Evolutionary conservation across 2,888 invertebrate species (phyloP), one percentile per base, ranked within the genome.

Genomic region (Meganola albula): DNA sequence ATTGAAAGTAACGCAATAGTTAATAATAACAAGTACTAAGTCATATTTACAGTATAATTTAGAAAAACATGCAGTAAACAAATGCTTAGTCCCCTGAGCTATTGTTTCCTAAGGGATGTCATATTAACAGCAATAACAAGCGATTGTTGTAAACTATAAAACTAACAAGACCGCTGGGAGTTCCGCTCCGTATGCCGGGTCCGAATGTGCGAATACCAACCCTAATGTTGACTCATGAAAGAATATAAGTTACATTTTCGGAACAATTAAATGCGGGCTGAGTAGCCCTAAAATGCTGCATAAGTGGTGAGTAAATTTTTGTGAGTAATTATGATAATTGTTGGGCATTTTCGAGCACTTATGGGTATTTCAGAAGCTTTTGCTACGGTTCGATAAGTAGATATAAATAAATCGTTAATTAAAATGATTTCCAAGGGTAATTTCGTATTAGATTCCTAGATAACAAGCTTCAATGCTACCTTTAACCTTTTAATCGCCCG

Each of bases 81-180:
- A 24, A 20, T 31, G 14, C 26, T n/a, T 12, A 18, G 20, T 5
- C 28, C 40, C 29, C 33, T 1, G 8, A 32, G 34, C 31, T 10
- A 12, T 9, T 6, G 7, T 12, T 16, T 51, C 70, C 46, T 53
- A 3, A 20, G 66, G 63, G 74, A 65, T 34, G 30, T 34, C 44
- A 44, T 49, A 67, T 73, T 67, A 73, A 50, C 57, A 63, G 72
- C 70, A 72, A 74, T 68, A 74, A 74, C 67, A 69, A 27, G 27
- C 49, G 51, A 49, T 60, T 58, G 58, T 65, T 56, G 40, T 41
- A 49, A 68, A 65, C 60, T 63, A 63, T 64, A 57, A 58, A 60
- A 40, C 49, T 69, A 72, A 73, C 71, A 68, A 67, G 71, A 61
- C 74, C 54, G 61, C 4, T 2, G 63, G 54, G 73, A 62, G 27